Conservation (phyloP, 1,140 invertebrate genomes). For the Drosophila watanabei region DNA sequence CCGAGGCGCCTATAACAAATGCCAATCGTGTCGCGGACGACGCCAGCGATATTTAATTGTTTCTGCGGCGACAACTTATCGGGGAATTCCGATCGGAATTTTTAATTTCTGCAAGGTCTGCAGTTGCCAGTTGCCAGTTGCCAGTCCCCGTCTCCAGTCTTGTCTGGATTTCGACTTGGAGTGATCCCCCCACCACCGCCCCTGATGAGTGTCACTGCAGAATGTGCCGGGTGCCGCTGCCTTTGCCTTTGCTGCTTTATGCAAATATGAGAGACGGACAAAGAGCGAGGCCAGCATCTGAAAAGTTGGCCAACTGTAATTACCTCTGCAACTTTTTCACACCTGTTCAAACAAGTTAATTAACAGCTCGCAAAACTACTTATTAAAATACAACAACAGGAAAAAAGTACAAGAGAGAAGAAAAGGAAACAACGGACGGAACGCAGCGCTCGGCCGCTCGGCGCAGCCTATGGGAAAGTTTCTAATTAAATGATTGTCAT, state of each 20-base stretch:
- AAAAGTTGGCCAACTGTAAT: slow-evolving; percentile 84
- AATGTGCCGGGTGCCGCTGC: slow-evolving; percentile 33
- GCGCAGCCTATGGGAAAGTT: slow-evolving; percentile 85
- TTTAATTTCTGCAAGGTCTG: slow-evolving; percentile 75
- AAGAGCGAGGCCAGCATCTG: slow-evolving; percentile 52
- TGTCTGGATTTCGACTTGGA: not conserved
- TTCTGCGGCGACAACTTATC: slow-evolving; percentile 79
- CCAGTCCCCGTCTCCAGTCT: slow-evolving; percentile 5
- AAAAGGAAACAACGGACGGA: slow-evolving; percentile 47
- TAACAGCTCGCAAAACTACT: slow-evolving; percentile 83
- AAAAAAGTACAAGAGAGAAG: slow-evolving; percentile 43
- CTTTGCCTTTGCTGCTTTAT: slow-evolving; percentile 44
- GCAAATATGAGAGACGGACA: slow-evolving; percentile 73
- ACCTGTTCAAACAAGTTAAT: slow-evolving; percentile 84
- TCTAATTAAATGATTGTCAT: slow-evolving; percentile 86
- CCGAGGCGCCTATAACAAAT: slow-evolving; percentile 83
- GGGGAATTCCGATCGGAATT: slow-evolving; percentile 84
- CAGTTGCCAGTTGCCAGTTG: slow-evolving; percentile 6
- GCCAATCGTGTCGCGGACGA: slow-evolving; percentile 81
- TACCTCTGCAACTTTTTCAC: slow-evolving; percentile 83
- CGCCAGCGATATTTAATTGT: slow-evolving; percentile 84
- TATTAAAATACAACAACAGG: slow-evolving; percentile 54
- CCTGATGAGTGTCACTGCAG: slow-evolving; percentile 71
- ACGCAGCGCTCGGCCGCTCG: not conserved
- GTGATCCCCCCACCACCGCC: slow-evolving; percentile 24